These are phyloP conservation scores for Hepsetus odoe DNA, from an alignment of 2,113 vertebrate genomes.

Conservation along the genomic window DNA sequence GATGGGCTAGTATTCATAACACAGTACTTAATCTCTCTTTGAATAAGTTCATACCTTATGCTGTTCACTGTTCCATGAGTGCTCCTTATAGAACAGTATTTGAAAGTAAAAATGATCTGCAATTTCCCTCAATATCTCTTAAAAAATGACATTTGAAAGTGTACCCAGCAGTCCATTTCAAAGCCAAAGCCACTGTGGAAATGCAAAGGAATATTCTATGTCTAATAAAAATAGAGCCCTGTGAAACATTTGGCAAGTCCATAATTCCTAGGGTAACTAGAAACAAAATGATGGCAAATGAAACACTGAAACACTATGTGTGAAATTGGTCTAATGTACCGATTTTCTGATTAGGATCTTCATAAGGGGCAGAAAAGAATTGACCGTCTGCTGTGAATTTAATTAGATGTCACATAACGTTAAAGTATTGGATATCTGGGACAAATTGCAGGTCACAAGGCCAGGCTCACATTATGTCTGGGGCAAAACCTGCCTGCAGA, in stretches of 20 bases:
- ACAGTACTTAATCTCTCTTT: not conserved
- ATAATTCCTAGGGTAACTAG: conserved; percentile 10
- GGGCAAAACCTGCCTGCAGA: conserved; percentile 10
- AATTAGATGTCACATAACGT: conserved; percentile 51
- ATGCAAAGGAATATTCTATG: not conserved
- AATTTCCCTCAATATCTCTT: not conserved
- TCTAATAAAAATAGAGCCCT: not conserved
- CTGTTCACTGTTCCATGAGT: not conserved
- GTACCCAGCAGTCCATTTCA: not conserved
- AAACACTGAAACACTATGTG: not conserved
- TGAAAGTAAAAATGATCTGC: not conserved
- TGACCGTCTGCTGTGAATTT: conserved; percentile 46
- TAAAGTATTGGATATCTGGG: conserved; percentile 34
- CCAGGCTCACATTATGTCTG: not conserved
- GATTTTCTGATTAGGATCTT: conserved; percentile 24
- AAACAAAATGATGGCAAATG: conserved; percentile 24
- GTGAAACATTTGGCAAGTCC: not conserved
- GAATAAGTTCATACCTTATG: not conserved
- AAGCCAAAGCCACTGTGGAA: not conserved
- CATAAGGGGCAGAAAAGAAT: conserved; percentile 24
- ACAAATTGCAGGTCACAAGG: conserved; percentile 34
- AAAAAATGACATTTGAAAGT: not conserved
- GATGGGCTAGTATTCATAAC: not conserved
- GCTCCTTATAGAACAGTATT: not conserved
- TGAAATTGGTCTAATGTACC: conserved; percentile 19